These are phyloP conservation scores for Motacilla tschutschensis DNA, from an alignment of 2,113 vertebrate genomes.

Conservation along the genomic window DNA sequence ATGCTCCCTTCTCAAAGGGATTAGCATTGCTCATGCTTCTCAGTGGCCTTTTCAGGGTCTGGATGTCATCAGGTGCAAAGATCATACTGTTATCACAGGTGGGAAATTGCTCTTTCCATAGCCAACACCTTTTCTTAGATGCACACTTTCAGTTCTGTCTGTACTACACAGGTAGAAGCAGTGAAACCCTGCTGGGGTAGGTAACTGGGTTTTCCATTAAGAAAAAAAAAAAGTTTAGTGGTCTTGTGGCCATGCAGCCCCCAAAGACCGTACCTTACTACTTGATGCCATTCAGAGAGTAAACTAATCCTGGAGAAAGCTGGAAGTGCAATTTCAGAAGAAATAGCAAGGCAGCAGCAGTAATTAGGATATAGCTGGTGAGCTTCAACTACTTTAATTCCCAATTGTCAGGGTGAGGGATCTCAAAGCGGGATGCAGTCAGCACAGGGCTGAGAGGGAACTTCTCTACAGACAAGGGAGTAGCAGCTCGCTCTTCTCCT, in stretches of 20 bases:
- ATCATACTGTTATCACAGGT: neutral
- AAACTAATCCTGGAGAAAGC: neutral
- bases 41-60: neutral
- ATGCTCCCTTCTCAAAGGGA: neutral
- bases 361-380: neutral
- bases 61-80: neutral
- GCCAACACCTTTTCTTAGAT: neutral
- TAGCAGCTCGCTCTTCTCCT: neutral
- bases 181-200: neutral
- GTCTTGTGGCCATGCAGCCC: neutral
- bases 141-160: neutral
- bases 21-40: neutral
- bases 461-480: neutral
- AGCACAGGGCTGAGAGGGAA: neutral
- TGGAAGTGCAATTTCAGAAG: neutral
- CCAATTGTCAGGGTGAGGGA: neutral
- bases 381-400: neutral
- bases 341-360: neutral
- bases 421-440: neutral
- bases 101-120: neutral
- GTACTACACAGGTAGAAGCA: neutral
- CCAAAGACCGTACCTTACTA: neutral
- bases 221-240: neutral
- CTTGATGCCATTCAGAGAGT: neutral
- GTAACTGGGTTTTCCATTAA: neutral